These are phyloP conservation scores for Propithecus deckenii DNA, from an alignment of 2,797 vertebrate species.

Conservation along the genomic window DNA sequence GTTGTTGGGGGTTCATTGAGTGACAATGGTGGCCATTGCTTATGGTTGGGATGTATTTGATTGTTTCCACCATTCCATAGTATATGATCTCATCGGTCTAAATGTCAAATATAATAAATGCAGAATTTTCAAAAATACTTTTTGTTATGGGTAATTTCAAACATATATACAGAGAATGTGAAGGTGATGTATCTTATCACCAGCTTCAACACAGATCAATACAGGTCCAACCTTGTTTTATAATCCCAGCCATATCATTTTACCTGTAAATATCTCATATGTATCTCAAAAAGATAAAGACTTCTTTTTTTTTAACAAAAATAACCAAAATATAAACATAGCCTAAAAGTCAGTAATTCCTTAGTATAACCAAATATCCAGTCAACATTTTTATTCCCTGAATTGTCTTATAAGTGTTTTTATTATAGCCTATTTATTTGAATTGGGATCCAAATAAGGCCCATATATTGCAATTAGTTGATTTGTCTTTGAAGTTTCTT, in stretches of 20 bases:
- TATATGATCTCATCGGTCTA: background rate
- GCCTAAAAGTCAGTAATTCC: background rate
- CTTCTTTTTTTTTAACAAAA: background rate
- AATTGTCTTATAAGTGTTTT: background rate
- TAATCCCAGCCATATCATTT: background rate
- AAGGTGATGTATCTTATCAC: background rate
- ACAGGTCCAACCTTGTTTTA: background rate
- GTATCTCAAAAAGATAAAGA: background rate
- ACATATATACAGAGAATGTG: background rate
- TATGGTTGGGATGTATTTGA: background rate
- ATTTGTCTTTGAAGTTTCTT: background rate
- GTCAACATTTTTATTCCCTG: background rate
- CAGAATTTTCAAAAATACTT: background rate
- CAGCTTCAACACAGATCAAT: background rate
- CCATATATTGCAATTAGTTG: background rate
- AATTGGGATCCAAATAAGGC: background rate
- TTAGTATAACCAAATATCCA: background rate
- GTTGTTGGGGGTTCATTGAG: background rate
- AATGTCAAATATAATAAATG: background rate
- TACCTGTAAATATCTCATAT: background rate
- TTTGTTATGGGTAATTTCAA: background rate
- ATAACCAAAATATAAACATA: background rate
- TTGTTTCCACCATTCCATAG: background rate
- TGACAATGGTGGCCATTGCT: background rate
- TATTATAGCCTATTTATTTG: background rate